These are phyloP conservation scores for Dolichoris vasculosae DNA, from an alignment of 1,140 invertebrate species.

Conservation along the genomic window DNA sequence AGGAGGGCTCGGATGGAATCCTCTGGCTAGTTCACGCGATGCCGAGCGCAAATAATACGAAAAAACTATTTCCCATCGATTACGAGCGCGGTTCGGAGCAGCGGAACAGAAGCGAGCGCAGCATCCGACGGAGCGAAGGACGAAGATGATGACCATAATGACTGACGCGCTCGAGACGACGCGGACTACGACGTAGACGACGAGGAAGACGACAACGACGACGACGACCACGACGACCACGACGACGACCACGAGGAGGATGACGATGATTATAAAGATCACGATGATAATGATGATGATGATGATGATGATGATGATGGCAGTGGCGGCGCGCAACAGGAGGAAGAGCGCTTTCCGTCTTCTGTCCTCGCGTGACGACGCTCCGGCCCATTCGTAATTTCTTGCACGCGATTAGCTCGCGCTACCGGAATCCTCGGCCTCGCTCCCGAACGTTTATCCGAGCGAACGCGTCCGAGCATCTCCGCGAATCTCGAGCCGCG, in stretches of 20 bases:
- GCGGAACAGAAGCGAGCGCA: not conserved
- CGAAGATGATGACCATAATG: conserved; percentile 12
- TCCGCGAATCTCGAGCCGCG: not conserved
- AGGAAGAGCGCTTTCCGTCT: too few species aligned
- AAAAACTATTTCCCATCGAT: not conserved
- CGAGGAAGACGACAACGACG: too few species aligned
- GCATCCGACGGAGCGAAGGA: not conserved
- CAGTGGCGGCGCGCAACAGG: too few species aligned
- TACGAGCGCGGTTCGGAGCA: not conserved
- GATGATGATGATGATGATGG: too few species aligned
- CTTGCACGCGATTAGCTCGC: conserved; percentile 71
- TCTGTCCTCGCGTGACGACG: not conserved
- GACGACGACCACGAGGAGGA: not conserved
- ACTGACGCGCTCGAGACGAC: too few species aligned
- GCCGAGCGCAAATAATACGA: not conserved
- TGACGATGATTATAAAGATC: too few species aligned
- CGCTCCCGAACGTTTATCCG: conserved; percentile 66
- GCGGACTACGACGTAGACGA: too few species aligned
- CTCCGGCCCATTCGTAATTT: conserved; percentile 69
- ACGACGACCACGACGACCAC: not conserved
- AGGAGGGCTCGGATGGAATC: not conserved
- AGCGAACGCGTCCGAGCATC: conserved; percentile 29
- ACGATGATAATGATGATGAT: too few species aligned
- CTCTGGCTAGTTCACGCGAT: conserved; percentile 1
- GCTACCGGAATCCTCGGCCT: conserved; percentile 72